phyloP scores from a whole-genome alignment of 1,140 invertebrate genomes.

The Semibalanus balanoides region DNA sequence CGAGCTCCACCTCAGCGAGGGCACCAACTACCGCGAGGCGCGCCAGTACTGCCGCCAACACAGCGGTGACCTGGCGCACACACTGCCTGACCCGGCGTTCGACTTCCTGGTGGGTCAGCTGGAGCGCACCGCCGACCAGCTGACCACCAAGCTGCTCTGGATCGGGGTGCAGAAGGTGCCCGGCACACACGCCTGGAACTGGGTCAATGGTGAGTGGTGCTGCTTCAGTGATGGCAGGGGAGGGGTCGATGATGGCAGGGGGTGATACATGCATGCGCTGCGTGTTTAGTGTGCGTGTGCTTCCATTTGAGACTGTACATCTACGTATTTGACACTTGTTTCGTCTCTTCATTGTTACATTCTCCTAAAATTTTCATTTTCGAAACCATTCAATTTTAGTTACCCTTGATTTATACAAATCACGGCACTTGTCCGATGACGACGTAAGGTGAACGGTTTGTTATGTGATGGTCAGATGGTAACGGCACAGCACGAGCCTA shows the following conservation, averaged over 20 bases:
- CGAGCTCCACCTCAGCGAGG: conserved; percentile 42
- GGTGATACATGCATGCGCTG: background rate
- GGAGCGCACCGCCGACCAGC: conserved; percentile 50
- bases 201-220: conserved; percentile 67
- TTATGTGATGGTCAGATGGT: too few species aligned
- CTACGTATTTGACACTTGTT: too few species aligned
- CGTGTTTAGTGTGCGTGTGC: background rate
- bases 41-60: conserved; percentile 44
- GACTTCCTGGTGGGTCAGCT: conserved; percentile 58
- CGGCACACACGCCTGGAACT: conserved; percentile 69
- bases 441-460: too few species aligned
- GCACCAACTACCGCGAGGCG: conserved; percentile 33
- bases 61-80: conserved; percentile 61
- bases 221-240: background rate
- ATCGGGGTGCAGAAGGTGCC: conserved; percentile 79
- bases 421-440: too few species aligned
- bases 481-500: too few species aligned
- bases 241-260: background rate
- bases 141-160: conserved; percentile 78
- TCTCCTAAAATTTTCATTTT: too few species aligned
- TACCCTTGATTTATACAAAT: too few species aligned
- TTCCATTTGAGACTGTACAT: too few species aligned
- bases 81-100: conserved; percentile 48
- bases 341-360: too few species aligned
- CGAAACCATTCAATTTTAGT: too few species aligned